Evolutionary conservation across 37 sponge, comb jelly and placozoan genomes (phyloP).

Genomic region (Chondrosia reniformis): DNA sequence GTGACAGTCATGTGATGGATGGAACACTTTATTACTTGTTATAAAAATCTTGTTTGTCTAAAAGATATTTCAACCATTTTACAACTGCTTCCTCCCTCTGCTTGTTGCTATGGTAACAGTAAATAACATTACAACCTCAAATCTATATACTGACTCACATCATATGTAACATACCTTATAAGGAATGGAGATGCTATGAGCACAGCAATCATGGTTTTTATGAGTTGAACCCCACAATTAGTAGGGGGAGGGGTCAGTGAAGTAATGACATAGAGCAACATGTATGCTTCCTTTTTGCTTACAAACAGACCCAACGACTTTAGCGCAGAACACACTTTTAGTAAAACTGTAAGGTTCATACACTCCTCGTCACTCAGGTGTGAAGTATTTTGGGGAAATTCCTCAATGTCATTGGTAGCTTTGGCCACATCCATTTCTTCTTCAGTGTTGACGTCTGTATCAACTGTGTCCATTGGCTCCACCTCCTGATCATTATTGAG

Average conservation of each 20-base stretch:
- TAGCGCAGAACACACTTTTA: conserved; percentile 48
- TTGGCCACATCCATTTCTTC: conserved; percentile 37
- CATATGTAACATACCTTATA: conserved; percentile 48
- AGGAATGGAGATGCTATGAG: conserved; percentile 83
- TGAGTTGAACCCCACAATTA: conserved; percentile 61
- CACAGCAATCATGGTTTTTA: conserved; percentile 58
- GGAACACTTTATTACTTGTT: no score
- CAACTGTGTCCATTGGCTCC: background rate
- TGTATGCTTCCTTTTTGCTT: conserved; percentile 43
- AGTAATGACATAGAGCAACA: conserved; percentile 61
- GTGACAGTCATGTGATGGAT: no score
- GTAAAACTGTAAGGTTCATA: conserved; percentile 39
- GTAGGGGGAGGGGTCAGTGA: conserved; percentile 65
- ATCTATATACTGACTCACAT: background rate
- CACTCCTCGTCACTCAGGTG: conserved; percentile 43
- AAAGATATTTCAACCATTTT: conserved; percentile 70
- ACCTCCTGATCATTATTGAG: no score
- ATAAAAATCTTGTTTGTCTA: conserved; percentile 55
- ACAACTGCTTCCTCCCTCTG: conserved; percentile 51
- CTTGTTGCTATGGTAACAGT: conserved; percentile 31
- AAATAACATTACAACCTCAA: background rate
- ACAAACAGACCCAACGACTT: conserved; percentile 23
- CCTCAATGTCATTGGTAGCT: background rate
- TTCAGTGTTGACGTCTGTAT: conserved; percentile 8
- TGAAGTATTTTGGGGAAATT: conserved; percentile 26